phyloP scores from a whole-genome alignment of 30 jellyfish, hydroid and myxozoan species.

The Euphysa ruthae region DNA sequence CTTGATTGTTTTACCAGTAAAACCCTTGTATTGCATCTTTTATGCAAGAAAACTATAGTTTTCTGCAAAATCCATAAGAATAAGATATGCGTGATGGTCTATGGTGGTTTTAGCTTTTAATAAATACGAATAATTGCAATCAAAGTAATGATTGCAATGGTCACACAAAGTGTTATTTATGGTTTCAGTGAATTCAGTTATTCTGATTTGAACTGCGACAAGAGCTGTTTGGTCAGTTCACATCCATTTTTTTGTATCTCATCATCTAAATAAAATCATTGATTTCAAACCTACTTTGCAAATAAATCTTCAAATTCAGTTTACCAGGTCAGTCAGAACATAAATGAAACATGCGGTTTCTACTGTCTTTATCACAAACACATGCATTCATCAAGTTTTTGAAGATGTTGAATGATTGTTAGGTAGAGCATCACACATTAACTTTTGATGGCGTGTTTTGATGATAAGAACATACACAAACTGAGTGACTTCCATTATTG shows the following conservation, averaged over 20 bases:
- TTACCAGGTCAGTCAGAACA: neutral
- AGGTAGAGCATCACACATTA: neutral
- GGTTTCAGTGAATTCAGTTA: neutral
- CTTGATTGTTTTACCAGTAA: too few species aligned
- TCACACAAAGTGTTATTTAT: neutral
- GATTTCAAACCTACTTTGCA: neutral
- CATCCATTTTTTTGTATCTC: neutral
- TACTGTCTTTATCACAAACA: neutral
- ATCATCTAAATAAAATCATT: neutral
- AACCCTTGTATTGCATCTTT: too few species aligned
- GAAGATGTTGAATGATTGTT: neutral
- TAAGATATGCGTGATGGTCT: neutral
- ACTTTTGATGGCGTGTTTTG: neutral
- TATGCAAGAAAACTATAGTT: neutral
- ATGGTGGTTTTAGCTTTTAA: neutral
- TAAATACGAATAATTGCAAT: neutral
- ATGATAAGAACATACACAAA: conserved; percentile 16
- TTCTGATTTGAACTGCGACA: neutral
- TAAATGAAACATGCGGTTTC: neutral
- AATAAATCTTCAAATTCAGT: neutral
- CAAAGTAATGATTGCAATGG: neutral
- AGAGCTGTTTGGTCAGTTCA: neutral
- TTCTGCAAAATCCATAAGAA: neutral
- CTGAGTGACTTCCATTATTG: conserved; percentile 14
- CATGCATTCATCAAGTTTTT: neutral